Evolutionary conservation across 2,113 vertebrate genomes (phyloP).

Genomic region (Zingel zingel): DNA sequence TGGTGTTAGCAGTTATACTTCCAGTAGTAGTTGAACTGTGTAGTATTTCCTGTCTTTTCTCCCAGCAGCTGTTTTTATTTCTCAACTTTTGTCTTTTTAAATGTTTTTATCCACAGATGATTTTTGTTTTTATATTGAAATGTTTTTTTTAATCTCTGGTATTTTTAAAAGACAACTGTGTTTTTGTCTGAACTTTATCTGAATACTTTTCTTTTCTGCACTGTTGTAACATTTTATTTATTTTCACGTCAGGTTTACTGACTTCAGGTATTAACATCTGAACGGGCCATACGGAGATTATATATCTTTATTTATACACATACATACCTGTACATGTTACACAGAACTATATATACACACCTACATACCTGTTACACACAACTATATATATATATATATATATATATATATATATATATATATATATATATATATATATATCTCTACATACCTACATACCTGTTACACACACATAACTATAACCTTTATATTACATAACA

Average conservation of each 20-base stretch:
- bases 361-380: too few species aligned
- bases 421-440: too few species aligned
- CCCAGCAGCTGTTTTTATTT: slow-evolving; percentile 7
- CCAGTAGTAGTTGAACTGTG: neutral
- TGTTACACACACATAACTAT: too few species aligned
- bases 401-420: too few species aligned
- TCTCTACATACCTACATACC: too few species aligned
- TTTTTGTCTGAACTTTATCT: slow-evolving; percentile 20
- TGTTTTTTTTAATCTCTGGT: slow-evolving; percentile 11
- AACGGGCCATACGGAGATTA: too few species aligned
- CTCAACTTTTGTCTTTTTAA: neutral
- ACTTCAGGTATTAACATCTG: neutral
- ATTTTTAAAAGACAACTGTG: slow-evolving; percentile 24
- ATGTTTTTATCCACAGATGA: neutral
- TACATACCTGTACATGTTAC: too few species aligned
- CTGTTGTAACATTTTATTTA: slow-evolving; percentile 47
- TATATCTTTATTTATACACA: too few species aligned
- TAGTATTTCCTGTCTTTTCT: slow-evolving; percentile 7
- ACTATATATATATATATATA: too few species aligned
- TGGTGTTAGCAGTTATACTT: neutral
- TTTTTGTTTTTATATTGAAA: neutral
- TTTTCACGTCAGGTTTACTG: slow-evolving; percentile 56
- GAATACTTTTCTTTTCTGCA: slow-evolving; percentile 31
- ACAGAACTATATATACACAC: too few species aligned
- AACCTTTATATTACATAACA: too few species aligned